Percentiles rank a stretch among this genome's conserved stretches.
These are phyloP conservation scores for Mesorhabditis belari DNA, from an alignment of 2,888 invertebrate species.

Conservation along the genomic window DNA sequence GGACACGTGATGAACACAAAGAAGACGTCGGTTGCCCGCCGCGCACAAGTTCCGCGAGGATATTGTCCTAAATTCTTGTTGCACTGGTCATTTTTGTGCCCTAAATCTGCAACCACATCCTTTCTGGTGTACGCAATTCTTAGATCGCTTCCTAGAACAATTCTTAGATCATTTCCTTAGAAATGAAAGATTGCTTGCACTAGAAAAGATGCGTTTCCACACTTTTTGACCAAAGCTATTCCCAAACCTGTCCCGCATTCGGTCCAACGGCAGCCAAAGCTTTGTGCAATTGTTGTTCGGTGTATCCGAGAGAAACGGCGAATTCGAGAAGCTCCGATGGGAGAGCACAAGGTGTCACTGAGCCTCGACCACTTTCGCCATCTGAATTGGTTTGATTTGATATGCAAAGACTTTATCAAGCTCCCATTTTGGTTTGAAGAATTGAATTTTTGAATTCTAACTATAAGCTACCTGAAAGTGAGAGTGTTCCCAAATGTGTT, in stretches of 20 bases:
- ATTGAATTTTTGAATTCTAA: background rate
- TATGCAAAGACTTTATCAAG: background rate
- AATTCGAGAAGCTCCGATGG: slow-evolving; percentile 69
- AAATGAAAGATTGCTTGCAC: too few species aligned
- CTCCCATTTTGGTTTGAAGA: slow-evolving; percentile 5
- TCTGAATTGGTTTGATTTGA: slow-evolving; percentile 52
- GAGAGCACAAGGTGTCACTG: background rate
- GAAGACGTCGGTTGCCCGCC: slow-evolving; percentile 1
- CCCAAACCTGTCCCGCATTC: slow-evolving; percentile 54
- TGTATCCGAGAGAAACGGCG: slow-evolving; percentile 83
- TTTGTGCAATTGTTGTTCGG: slow-evolving; percentile 74
- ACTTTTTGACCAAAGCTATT: background rate
- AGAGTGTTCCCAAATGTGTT: background rate
- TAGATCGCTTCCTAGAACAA: too few species aligned
- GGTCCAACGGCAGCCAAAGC: slow-evolving; percentile 78
- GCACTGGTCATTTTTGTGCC: too few species aligned
- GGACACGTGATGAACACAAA: background rate
- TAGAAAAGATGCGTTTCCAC: too few species aligned
- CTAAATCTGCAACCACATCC: too few species aligned
- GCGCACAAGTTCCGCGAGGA: slow-evolving; percentile 13
- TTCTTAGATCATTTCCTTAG: too few species aligned
- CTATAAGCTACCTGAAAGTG: background rate
- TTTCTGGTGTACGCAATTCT: too few species aligned
- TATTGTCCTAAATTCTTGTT: slow-evolving; percentile 8
- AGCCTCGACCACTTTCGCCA: background rate